Evolutionary conservation across 2,797 vertebrate species (phyloP).

Genomic region (Neopelma chrysocephalum): DNA sequence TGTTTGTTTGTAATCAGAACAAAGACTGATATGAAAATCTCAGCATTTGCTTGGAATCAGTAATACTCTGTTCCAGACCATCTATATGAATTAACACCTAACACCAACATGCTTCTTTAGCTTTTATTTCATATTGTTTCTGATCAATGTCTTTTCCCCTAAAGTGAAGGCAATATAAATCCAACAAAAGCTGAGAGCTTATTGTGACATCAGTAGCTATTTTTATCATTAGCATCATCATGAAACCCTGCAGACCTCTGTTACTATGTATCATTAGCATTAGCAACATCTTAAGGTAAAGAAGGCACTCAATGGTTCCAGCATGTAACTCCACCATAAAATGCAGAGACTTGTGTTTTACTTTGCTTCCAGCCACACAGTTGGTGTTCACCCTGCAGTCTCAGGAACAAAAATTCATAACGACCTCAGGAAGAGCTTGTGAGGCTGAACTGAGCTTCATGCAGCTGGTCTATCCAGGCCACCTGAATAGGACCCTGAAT

Average conservation of each 20-base stretch:
- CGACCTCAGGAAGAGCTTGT: background rate
- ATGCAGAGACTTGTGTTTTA: background rate
- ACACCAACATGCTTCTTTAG: background rate
- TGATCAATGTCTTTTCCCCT: background rate
- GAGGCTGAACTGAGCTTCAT: background rate
- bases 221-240: background rate
- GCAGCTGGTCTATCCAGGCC: background rate
- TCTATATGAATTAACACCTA: background rate
- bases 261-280: background rate
- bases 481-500: background rate
- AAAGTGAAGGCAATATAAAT: background rate
- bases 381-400: background rate
- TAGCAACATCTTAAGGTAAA: background rate
- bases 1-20: background rate
- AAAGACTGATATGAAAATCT: background rate
- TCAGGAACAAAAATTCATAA: background rate
- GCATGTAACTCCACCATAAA: background rate
- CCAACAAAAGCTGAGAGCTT: background rate
- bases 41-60: background rate
- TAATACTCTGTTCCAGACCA: background rate
- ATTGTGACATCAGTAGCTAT: background rate
- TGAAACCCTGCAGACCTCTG: background rate
- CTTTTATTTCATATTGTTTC: background rate
- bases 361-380: background rate
- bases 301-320: rapidly evolving